These are phyloP conservation scores for Pipistrellus kuhlii DNA, from an alignment of 2,797 vertebrate species.

Conservation along the genomic window DNA sequence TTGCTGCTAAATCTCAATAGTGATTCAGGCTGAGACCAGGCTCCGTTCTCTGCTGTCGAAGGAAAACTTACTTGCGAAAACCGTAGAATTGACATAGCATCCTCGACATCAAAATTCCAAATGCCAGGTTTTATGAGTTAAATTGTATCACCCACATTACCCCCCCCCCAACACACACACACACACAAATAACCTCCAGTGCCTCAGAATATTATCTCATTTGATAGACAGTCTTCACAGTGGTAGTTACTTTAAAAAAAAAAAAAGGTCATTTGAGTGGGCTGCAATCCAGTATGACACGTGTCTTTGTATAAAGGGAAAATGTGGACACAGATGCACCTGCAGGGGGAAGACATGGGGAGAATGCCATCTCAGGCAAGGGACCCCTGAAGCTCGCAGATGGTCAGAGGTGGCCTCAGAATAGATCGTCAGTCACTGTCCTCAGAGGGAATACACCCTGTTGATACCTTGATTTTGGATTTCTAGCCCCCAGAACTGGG, in stretches of 20 bases:
- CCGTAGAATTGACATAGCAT: not conserved
- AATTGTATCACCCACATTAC: not conserved
- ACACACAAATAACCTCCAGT: not conserved
- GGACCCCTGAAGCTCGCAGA: not conserved
- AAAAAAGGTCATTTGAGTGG: not conserved
- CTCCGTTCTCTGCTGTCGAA: not conserved
- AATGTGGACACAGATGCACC: not conserved
- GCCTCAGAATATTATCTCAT: not conserved
- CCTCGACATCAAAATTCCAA: not conserved
- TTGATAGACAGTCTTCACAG: not conserved
- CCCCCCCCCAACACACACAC: fast-evolving
- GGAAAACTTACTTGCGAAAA: not conserved
- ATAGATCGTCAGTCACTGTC: not conserved
- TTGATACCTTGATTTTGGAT: not conserved
- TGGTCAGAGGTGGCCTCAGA: not conserved
- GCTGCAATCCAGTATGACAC: not conserved
- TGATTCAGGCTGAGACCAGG: not conserved
- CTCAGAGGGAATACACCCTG: not conserved
- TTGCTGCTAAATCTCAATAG: not conserved
- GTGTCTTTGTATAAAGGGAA: not conserved
- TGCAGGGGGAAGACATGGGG: not conserved
- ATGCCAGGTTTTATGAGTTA: not conserved
- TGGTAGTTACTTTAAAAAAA: not conserved
- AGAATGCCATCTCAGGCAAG: not conserved
- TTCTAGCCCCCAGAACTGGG: not conserved